A percentile compares a stretch with the other conserved stretches of the same genome.
These are phyloP conservation scores for Apis florea DNA, from an alignment of 1,140 invertebrate species.

Conservation along the genomic window DNA sequence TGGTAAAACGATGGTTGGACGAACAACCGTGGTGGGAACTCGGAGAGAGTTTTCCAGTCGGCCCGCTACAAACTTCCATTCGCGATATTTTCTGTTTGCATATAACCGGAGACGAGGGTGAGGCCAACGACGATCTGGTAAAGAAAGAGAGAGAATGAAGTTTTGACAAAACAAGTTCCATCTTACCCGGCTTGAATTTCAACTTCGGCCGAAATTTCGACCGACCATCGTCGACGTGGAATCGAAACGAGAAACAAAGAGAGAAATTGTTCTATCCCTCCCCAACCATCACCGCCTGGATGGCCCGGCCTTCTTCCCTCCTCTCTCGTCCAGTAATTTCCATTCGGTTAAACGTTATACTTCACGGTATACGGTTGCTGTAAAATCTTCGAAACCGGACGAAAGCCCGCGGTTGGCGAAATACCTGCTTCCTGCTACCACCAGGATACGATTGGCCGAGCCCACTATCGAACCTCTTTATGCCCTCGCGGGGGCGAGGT, in stretches of 20 bases:
- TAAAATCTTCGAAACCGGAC: constrained; percentile 26
- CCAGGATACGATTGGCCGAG: constrained; percentile 10
- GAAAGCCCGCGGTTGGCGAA: not conserved
- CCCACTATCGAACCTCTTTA: constrained; percentile 21
- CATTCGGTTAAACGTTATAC: constrained; percentile 59
- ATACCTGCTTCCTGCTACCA: too few species aligned
- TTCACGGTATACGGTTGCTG: too few species aligned
- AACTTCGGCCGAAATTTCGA: constrained; percentile 5
- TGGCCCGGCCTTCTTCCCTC: too few species aligned
- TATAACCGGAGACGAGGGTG: not conserved
- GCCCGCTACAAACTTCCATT: not conserved
- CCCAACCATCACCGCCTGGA: not conserved
- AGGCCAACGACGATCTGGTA: not conserved
- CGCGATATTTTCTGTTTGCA: constrained; percentile 25
- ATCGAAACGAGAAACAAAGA: not conserved
- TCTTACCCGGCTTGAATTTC: constrained; percentile 25
- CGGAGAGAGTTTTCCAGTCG: not conserved
- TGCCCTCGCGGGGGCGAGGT: not conserved
- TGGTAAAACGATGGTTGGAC: not conserved
- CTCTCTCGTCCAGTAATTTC: constrained; percentile 51
- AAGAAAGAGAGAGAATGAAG: not conserved
- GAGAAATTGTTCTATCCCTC: constrained; percentile 34
- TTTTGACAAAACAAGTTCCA: constrained; percentile 9
- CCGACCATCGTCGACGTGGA: not conserved
- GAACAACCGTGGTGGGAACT: not conserved